Evolutionary conservation across 2,113 vertebrate species (phyloP).

Genomic region (Dromaius novaehollandiae): DNA sequence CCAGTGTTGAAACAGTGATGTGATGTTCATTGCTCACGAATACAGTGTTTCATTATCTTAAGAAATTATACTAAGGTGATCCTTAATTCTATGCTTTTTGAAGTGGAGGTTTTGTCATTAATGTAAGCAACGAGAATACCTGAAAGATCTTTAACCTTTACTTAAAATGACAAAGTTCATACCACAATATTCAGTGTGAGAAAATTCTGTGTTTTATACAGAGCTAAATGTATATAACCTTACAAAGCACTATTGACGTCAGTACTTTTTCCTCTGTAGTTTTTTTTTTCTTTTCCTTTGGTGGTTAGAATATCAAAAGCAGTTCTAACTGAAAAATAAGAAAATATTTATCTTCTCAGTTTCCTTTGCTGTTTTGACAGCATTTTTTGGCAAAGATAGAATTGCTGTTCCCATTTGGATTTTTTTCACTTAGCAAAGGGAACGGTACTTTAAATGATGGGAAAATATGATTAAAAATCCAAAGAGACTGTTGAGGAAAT

Average conservation of each 20-base stretch:
- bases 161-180: background rate
- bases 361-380: background rate
- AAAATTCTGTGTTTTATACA: background rate
- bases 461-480: background rate
- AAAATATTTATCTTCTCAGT: background rate
- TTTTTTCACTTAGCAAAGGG: background rate
- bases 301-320: background rate
- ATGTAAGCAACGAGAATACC: background rate
- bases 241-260: background rate
- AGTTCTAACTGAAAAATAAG: background rate
- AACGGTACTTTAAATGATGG: background rate
- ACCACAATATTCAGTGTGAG: background rate
- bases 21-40: background rate
- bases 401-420: background rate
- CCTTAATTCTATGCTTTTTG: background rate
- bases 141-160: background rate
- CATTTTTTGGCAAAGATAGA: background rate
- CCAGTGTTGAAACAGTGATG: constrained; percentile 1
- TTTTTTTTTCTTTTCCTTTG: background rate
- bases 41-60: background rate
- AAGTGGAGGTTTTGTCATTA: background rate
- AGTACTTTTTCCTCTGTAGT: background rate
- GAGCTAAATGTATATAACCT: background rate
- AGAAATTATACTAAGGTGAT: background rate
- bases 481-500: background rate